phyloP scores from a whole-genome alignment of 2,113 vertebrate species.

The Bujurquina vittata region DNA sequence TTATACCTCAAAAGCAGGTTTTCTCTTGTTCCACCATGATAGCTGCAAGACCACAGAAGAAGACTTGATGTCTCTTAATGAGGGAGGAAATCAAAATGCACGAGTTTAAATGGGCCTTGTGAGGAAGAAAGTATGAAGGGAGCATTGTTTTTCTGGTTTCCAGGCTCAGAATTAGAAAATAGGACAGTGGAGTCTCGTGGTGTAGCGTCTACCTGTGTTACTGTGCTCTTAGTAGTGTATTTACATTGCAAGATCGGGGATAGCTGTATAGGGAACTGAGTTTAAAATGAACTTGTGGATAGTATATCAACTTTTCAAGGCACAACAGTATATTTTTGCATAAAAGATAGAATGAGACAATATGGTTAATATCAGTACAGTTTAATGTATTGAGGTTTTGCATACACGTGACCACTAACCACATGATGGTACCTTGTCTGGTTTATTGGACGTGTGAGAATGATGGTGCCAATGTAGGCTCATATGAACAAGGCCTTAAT shows the following conservation, averaged over 20 bases:
- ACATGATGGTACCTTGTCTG: too few species aligned
- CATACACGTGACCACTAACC: too few species aligned
- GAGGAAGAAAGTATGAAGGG: background rate
- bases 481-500: too few species aligned
- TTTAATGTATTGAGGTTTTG: too few species aligned
- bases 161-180: background rate
- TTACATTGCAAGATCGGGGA: background rate
- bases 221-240: background rate
- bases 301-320: too few species aligned
- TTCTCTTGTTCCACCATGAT: constrained; percentile 3
- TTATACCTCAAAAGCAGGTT: constrained; percentile 26
- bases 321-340: too few species aligned
- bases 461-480: too few species aligned
- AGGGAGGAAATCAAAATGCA: constrained; percentile 9
- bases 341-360: too few species aligned
- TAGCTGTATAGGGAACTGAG: background rate
- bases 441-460: too few species aligned
- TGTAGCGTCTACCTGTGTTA: background rate
- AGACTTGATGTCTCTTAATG: constrained; percentile 6
- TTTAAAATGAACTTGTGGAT: background rate
- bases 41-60: constrained; percentile 16
- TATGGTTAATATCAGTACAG: too few species aligned
- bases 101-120: background rate
- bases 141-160: background rate
- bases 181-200: background rate